phyloP scores from a whole-genome alignment of 2,113 vertebrate genomes.

The Notothenia coriiceps region DNA sequence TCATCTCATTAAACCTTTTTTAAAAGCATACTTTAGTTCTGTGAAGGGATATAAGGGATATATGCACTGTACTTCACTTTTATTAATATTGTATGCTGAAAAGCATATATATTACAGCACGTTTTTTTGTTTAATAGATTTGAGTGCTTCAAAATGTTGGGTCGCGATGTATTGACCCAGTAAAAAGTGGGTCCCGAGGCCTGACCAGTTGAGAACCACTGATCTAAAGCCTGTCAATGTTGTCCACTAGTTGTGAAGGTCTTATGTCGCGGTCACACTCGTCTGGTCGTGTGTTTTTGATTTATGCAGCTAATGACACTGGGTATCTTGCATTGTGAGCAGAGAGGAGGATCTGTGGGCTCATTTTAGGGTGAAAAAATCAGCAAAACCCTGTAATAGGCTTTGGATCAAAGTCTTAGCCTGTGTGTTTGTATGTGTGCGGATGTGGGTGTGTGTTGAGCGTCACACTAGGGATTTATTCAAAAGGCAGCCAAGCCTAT shows the following conservation, averaged over 20 bases:
- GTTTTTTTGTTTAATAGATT: no score
- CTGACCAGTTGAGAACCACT: no score
- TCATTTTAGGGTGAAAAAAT: conserved; percentile 68
- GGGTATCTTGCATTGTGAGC: conserved; percentile 27
- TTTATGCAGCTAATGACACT: conserved; percentile 42
- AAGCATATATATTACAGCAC: no score
- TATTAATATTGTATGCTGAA: no score
- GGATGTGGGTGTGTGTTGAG: conserved; percentile 24
- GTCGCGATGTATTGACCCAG: no score
- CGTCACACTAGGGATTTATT: conserved; percentile 62
- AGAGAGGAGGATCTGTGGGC: conserved; percentile 40
- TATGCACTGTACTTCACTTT: no score
- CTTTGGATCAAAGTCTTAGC: conserved; percentile 76
- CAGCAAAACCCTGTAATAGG: conserved; percentile 69
- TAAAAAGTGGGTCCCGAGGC: no score
- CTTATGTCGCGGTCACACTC: conserved; percentile 7
- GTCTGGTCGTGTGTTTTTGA: conserved; percentile 36
- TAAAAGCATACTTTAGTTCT: no score
- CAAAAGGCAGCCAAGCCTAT: conserved; percentile 53
- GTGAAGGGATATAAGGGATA: no score
- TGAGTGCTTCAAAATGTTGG: no score
- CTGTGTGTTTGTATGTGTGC: conserved; percentile 32
- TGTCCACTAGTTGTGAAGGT: conserved; percentile 10
- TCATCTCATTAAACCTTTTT: no score
- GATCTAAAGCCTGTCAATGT: conserved; percentile 19